Evolutionary conservation across 2,113 vertebrate genomes (phyloP), one percentile per base, ranked within the genome.

Genomic region (Amphilophus citrinellus): DNA sequence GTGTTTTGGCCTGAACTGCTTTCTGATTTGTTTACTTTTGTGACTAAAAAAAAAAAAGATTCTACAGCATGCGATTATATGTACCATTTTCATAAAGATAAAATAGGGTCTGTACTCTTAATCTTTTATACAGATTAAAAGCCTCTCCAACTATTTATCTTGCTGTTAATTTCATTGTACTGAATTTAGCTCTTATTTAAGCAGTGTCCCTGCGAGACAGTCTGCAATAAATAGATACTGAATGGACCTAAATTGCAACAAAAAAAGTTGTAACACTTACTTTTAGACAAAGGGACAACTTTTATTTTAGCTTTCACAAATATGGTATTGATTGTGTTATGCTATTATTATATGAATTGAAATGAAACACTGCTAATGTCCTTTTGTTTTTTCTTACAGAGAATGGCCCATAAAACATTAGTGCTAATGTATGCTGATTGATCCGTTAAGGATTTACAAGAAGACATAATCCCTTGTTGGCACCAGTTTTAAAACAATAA

Each of bases 361-460:
- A 53, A 53, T 53, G 50, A 53, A 53, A 18, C 17, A 53, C 50
- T 53, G n/a, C 1, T 56, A 73, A 14, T 73, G 47, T 73, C 27
- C 66, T 47, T 73, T 56, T 73, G 27, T 73, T 73, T 56, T 56
- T 73, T 73, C 68, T 56, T 14, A 73, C 14, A n/a, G 10, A 56
- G 27, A 35, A 73, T 30, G 32, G 10, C 44, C 17, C 47, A 73
- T 73, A 73, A 73, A 73, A 73, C 68, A 73, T 73, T 56, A 73
- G 47, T 1, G 2, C 68, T 73, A 73, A 73, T 73, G 68, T 73
- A 73, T 56, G 47, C 68, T 56, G 47, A 73, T 73, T 56, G 47
- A 73, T 73, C 68, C 18, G 18, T 35, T 73, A 73, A 73, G 47
- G 68, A n/a, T 73, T 73, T 73, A 56, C 47, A 73, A 73, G 27